phyloP scores from a whole-genome alignment of 2,888 invertebrate species.

The Gari tellinella region DNA sequence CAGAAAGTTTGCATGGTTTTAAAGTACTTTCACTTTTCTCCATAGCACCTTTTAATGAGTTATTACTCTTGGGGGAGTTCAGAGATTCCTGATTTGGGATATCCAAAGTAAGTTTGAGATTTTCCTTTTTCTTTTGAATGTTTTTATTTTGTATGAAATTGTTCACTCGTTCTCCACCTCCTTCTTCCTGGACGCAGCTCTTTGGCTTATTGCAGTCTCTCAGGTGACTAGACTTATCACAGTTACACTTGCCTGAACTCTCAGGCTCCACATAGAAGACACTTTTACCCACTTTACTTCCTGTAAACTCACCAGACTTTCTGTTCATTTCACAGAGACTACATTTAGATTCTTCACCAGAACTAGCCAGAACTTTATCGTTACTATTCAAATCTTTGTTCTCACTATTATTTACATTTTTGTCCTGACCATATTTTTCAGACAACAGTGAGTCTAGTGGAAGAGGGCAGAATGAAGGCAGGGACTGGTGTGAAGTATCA shows the following conservation, averaged over 20 bases:
- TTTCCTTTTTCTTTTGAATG: constrained; percentile 38
- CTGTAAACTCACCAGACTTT: constrained; percentile 5
- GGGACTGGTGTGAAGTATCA: background rate
- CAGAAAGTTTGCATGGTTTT: constrained; percentile 64
- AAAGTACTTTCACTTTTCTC: constrained; percentile 5
- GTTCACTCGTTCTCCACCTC: too few relatives aligned
- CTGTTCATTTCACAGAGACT: constrained; percentile 31
- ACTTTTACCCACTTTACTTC: constrained; percentile 49
- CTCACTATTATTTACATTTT: background rate
- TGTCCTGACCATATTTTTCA: background rate
- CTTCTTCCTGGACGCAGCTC: constrained; percentile 4
- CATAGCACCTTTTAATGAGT: too few relatives aligned
- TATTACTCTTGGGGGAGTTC: too few relatives aligned
- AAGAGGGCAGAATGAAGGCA: constrained; percentile 17
- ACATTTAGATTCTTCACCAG: background rate
- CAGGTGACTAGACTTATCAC: constrained; percentile 22
- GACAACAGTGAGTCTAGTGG: constrained; percentile 39
- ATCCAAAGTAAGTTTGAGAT: constrained; percentile 32
- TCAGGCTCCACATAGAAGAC: constrained; percentile 45
- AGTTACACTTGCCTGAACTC: constrained; percentile 14
- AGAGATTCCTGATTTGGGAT: too few relatives aligned
- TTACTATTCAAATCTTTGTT: constrained; percentile 35
- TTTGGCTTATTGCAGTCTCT: constrained; percentile 3
- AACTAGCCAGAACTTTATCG: background rate
- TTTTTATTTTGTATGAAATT: constrained; percentile 14